A percentile compares a stretch with the other conserved stretches of the same genome.
Evolutionary conservation across 2,797 vertebrate genomes (phyloP).

Genomic region (Telmatherina bonti): DNA sequence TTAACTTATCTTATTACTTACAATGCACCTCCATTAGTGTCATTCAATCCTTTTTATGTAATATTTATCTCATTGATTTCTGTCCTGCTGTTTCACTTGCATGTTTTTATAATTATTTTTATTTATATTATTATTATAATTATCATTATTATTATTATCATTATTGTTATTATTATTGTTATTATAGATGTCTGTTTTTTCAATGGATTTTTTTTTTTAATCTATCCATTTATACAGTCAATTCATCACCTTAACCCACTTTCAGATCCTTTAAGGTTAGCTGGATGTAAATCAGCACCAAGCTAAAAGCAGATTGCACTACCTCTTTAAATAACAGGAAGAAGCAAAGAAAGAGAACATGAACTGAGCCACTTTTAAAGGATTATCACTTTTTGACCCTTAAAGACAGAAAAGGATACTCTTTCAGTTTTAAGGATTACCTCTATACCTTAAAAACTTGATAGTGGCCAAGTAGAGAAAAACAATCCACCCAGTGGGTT

Average conservation of each 20-base stretch:
- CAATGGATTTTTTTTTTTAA: conserved; percentile 5
- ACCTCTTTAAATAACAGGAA: conserved; percentile 42
- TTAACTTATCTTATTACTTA: conserved; percentile 23
- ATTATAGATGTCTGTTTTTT: no score
- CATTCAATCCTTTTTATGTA: background rate
- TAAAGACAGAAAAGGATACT: conserved; percentile 63
- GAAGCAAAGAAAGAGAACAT: conserved; percentile 52
- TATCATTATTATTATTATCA: no score
- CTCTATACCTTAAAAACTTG: conserved; percentile 42
- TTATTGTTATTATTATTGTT: no score
- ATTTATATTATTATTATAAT: background rate
- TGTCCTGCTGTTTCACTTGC: background rate
- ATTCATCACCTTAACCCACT: conserved; percentile 35
- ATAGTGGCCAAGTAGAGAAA: conserved; percentile 44
- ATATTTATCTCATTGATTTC: conserved; percentile 1
- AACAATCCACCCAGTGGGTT: conserved; percentile 20
- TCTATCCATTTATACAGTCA: conserved; percentile 28
- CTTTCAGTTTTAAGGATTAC: conserved; percentile 69
- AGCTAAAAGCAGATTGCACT: conserved; percentile 69
- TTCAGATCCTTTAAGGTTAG: conserved; percentile 24
- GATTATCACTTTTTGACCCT: conserved; percentile 67
- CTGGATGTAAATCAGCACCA: conserved; percentile 32
- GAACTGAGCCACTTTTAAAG: conserved; percentile 68
- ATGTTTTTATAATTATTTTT: background rate
- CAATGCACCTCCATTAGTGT: background rate